phyloP scores from a whole-genome alignment of 2,797 vertebrate genomes.

The Neoniphon sammara region DNA sequence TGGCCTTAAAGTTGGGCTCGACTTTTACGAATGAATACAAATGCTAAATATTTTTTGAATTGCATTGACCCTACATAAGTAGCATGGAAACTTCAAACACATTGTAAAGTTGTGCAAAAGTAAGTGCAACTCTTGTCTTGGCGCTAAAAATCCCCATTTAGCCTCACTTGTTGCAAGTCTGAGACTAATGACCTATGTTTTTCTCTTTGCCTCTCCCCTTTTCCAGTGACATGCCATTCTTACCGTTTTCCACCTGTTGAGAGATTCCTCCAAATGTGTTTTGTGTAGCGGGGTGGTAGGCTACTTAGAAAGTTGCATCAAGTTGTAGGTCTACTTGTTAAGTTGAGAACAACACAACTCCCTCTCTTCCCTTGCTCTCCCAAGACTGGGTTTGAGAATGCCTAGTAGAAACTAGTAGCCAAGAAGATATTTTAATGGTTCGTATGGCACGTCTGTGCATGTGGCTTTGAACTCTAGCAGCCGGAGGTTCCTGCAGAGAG shows the following conservation, averaged over 20 bases:
- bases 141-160: constrained; percentile 8
- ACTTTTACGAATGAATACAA: constrained; percentile 21
- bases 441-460: constrained; percentile 94
- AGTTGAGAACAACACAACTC: constrained; percentile 66
- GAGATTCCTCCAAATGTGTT: constrained; percentile 78
- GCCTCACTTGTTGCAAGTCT: constrained; percentile 36
- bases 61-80: not conserved
- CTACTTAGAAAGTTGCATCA: constrained; percentile 49
- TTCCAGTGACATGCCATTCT: constrained; percentile 59
- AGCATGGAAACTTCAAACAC: not conserved
- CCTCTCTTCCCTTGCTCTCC: constrained; percentile 78
- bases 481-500: constrained; percentile 96
- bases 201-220: not conserved
- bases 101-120: not conserved
- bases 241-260: constrained; percentile 92
- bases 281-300: constrained; percentile 43
- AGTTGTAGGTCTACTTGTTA: constrained; percentile 59
- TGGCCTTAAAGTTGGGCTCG: constrained; percentile 24
- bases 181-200: constrained; percentile 19
- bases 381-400: constrained; percentile 88
- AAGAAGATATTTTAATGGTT: constrained; percentile 97
- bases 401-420: constrained; percentile 90
- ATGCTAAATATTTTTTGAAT: not conserved
- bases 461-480: constrained; percentile 98
- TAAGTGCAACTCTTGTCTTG: constrained; percentile 13